Evolutionary conservation across 2,888 invertebrate genomes (phyloP).

Genomic region (Dugesia japonica): DNA sequence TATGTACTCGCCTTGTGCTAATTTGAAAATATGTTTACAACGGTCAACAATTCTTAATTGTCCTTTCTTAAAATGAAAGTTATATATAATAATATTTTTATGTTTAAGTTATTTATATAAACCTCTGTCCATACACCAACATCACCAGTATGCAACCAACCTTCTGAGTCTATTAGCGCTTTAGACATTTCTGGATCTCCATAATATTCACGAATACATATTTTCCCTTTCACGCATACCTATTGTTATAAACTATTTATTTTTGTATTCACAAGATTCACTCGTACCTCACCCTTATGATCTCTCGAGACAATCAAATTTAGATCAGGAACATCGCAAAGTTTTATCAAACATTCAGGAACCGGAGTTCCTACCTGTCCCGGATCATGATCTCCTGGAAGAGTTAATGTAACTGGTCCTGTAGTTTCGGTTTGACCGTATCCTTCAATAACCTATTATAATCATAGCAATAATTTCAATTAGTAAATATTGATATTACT

Average conservation of each 20-base stretch:
- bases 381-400: constrained; percentile 40
- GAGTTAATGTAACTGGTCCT: constrained; percentile 41
- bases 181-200: constrained; percentile 79
- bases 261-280: too few relatives aligned
- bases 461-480: background rate
- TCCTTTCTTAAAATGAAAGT: constrained; percentile 56
- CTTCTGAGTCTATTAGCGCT: constrained; percentile 54
- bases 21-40: constrained; percentile 91
- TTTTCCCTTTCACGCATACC: constrained; percentile 77
- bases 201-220: constrained; percentile 80
- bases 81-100: background rate
- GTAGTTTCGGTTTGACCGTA: constrained; percentile 50
- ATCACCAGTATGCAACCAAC: constrained; percentile 69
- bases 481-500: background rate
- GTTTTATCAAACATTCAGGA: constrained; percentile 76
- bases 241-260: constrained; percentile 35
- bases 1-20: constrained; percentile 83
- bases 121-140: constrained; percentile 84
- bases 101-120: constrained; percentile 49
- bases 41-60: constrained; percentile 86
- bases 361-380: constrained; percentile 82
- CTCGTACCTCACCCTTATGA: constrained; percentile 38
- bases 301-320: constrained; percentile 50
- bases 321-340: constrained; percentile 92
- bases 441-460: constrained; percentile 42